These are phyloP conservation scores for Incurvaria masculella DNA, from an alignment of 2,888 invertebrate species.

Conservation along the genomic window DNA sequence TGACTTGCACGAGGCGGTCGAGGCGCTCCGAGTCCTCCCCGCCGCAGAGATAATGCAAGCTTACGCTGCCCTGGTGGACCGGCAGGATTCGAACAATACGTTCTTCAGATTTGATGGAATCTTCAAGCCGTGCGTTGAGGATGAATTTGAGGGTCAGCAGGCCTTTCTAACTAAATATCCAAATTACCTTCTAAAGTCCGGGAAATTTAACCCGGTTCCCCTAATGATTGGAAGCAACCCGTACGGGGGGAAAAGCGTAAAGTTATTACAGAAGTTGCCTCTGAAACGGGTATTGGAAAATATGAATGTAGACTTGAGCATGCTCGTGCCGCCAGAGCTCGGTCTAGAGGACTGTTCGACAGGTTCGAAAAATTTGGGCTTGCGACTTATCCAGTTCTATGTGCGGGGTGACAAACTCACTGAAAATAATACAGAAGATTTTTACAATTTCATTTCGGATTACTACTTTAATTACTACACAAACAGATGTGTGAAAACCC, in stretches of 20 bases:
- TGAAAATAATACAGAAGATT: slow-evolving; percentile 34
- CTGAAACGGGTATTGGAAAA: slow-evolving; percentile 30
- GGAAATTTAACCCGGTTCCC: slow-evolving; percentile 42
- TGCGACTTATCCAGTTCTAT: slow-evolving; percentile 37
- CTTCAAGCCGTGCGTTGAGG: slow-evolving; percentile 44
- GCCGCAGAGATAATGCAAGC: slow-evolving; percentile 29
- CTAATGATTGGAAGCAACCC: slow-evolving; percentile 45
- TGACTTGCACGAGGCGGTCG: slow-evolving; percentile 28
- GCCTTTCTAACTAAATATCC: slow-evolving; percentile 42
- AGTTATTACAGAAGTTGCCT: slow-evolving; percentile 26
- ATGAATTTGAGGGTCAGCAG: slow-evolving; percentile 41
- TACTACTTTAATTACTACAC: slow-evolving; percentile 42
- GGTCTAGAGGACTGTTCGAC: slow-evolving; percentile 22
- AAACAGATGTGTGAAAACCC: slow-evolving; percentile 35
- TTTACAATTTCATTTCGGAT: slow-evolving; percentile 39
- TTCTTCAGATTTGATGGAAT: slow-evolving; percentile 25
- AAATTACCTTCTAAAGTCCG: slow-evolving; percentile 33
- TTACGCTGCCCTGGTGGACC: slow-evolving; percentile 7
- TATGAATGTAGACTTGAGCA: slow-evolving; percentile 29
- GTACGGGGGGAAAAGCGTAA: slow-evolving; percentile 31
- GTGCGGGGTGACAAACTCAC: slow-evolving; percentile 29
- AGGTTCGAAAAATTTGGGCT: slow-evolving; percentile 28
- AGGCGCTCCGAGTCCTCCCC: slow-evolving; percentile 28
- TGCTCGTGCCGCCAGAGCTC: slow-evolving; percentile 34
- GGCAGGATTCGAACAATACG: background rate